Evolutionary conservation across 2,113 vertebrate genomes (phyloP).

Genomic region (Microcebus griseorufus): DNA sequence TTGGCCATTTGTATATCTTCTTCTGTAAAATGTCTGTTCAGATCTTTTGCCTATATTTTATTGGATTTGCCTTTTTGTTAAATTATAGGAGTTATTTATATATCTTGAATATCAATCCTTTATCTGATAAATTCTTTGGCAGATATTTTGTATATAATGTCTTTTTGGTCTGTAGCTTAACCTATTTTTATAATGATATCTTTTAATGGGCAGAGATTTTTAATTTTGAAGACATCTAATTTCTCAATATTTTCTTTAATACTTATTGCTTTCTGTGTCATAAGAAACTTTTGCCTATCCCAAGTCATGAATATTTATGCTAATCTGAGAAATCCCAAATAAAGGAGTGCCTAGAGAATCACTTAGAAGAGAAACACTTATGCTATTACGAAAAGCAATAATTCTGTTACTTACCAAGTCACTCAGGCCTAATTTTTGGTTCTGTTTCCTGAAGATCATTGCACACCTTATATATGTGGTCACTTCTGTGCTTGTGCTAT

Average conservation of each 20-base stretch:
- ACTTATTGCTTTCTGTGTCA: not conserved
- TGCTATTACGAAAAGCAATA: not conserved
- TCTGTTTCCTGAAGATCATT: not conserved
- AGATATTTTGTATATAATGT: not conserved
- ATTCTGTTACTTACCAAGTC: not conserved
- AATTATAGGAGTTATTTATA: not conserved
- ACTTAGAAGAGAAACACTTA: not conserved
- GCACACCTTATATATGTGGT: not conserved
- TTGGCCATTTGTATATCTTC: not conserved
- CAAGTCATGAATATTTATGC: not conserved
- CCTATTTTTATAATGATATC: not conserved
- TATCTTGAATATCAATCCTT: not conserved
- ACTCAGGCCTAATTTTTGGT: not conserved
- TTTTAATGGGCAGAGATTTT: constrained; percentile 8
- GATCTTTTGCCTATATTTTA: not conserved
- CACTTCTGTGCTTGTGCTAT: not conserved
- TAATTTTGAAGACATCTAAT: constrained; percentile 4
- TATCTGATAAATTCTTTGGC: not conserved
- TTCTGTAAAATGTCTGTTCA: not conserved
- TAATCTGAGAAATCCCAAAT: not conserved
- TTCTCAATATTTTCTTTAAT: not conserved
- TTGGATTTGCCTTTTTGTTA: constrained; percentile 2
- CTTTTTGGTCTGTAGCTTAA: not conserved
- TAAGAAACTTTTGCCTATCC: not conserved
- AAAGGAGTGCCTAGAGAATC: not conserved